Conservation (phyloP, 2,113 vertebrate species). For the Ariopsis seemanni region DNA sequence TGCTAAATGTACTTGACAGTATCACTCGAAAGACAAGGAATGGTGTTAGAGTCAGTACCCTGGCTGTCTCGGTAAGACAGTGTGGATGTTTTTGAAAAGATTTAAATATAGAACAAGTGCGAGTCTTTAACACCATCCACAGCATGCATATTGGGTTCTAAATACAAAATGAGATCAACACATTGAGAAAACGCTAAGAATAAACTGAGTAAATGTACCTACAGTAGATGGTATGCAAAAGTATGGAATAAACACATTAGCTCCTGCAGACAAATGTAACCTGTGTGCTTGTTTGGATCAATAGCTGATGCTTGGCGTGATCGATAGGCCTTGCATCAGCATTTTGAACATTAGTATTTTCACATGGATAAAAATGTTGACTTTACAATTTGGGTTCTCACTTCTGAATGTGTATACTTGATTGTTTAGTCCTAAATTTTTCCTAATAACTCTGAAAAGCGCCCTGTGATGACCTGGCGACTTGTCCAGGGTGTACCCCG, state of each 20-base stretch:
- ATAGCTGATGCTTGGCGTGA: background rate
- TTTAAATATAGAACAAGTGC: background rate
- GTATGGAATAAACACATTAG: background rate
- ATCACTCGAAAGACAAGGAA: background rate
- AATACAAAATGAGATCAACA: background rate
- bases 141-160: background rate
- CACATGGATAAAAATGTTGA: background rate
- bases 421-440: conserved; percentile 9
- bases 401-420: background rate
- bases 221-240: background rate
- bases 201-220: background rate
- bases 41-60: background rate
- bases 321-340: background rate
- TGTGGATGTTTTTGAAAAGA: background rate
- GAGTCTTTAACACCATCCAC: background rate
- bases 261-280: background rate
- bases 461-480: no score
- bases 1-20: background rate
- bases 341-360: background rate
- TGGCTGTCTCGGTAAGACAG: background rate
- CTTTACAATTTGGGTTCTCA: background rate
- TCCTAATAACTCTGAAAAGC: background rate
- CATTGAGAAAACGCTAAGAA: background rate
- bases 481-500: no score
- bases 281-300: background rate